Evolutionary conservation across 2,113 vertebrate species (phyloP).

Genomic region (Willisornis vidua): DNA sequence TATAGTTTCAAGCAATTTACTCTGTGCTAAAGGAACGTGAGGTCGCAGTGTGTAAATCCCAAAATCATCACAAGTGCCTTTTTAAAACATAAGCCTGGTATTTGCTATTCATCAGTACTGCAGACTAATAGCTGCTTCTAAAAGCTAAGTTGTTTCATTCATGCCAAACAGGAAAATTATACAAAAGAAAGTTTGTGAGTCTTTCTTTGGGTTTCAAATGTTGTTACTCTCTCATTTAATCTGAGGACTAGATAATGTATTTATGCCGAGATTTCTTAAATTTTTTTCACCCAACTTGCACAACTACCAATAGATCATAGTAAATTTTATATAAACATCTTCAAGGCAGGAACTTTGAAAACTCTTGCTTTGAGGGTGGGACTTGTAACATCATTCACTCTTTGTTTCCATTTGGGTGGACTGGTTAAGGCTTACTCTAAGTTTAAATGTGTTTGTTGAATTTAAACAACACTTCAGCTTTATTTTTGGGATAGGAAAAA

Average conservation of each 20-base stretch:
- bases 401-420: neutral
- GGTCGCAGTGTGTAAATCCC: neutral
- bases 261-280: neutral
- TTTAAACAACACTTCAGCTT: neutral
- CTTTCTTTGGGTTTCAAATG: neutral
- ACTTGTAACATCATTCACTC: neutral
- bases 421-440: neutral
- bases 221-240: neutral
- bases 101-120: neutral
- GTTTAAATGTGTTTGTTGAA: neutral
- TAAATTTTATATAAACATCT: neutral
- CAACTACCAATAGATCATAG: neutral
- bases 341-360: neutral
- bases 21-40: neutral
- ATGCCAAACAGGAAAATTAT: neutral
- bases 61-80: neutral
- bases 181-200: neutral
- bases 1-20: conserved; percentile 15
- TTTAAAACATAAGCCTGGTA: neutral
- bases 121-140: neutral
- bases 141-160: neutral
- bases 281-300: neutral
- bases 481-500: neutral
- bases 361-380: neutral
- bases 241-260: neutral